Percentiles rank a stretch among this genome's conserved stretches.
Evolutionary conservation across 2,888 invertebrate genomes (phyloP).

Genomic region (Limnephilus lunatus): DNA sequence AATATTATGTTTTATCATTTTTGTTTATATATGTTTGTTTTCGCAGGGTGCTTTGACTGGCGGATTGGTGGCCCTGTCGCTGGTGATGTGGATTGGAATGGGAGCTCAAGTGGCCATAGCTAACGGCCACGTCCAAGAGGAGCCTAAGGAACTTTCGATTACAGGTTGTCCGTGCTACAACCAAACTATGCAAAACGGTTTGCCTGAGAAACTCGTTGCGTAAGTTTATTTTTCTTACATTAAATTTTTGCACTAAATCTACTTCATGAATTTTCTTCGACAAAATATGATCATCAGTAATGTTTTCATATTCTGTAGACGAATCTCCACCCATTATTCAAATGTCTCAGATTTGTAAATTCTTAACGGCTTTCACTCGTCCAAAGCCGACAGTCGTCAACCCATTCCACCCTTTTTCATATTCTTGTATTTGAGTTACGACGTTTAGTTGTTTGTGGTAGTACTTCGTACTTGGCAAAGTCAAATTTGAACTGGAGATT

Average conservation of each 20-base stretch:
- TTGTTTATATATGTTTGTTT: conserved; percentile 4
- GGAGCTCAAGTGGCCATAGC: conserved; percentile 81
- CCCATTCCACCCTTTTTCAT: too few relatives aligned
- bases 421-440: too few relatives aligned
- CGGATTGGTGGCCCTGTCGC: conserved; percentile 77
- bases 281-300: background rate
- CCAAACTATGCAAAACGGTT: conserved; percentile 66
- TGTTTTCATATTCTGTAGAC: background rate
- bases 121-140: conserved; percentile 71
- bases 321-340: background rate
- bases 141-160: conserved; percentile 75
- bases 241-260: background rate
- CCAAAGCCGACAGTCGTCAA: too few relatives aligned
- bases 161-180: conserved; percentile 77
- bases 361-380: too few relatives aligned
- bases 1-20: too few relatives aligned
- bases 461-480: too few relatives aligned
- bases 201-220: conserved; percentile 9
- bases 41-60: conserved; percentile 82
- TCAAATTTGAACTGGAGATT: too few relatives aligned
- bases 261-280: background rate
- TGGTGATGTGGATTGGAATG: conserved; percentile 82
- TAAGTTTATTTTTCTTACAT: background rate
- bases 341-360: background rate
- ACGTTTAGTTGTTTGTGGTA: too few relatives aligned